These are phyloP conservation scores for Scaptomyza montana DNA, from an alignment of 1,140 invertebrate genomes.

Conservation along the genomic window DNA sequence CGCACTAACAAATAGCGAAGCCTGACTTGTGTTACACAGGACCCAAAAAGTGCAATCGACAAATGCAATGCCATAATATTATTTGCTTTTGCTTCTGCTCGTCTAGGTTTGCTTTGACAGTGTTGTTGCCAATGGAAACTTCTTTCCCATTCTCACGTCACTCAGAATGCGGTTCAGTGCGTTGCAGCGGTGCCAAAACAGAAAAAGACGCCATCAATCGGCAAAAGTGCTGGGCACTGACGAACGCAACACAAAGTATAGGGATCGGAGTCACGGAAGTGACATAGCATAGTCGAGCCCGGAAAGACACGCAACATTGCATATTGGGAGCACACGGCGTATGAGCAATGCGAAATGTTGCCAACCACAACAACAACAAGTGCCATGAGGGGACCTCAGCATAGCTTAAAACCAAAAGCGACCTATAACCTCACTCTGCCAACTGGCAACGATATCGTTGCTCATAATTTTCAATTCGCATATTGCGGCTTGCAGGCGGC, in stretches of 20 bases:
- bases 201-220: constrained; percentile 71
- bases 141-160: constrained; percentile 58
- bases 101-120: constrained; percentile 58
- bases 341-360: constrained; percentile 71
- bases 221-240: constrained; percentile 54
- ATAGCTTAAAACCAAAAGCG: not conserved
- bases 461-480: constrained; percentile 75
- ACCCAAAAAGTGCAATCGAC: constrained; percentile 35
- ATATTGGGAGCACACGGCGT: constrained; percentile 75
- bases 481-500: constrained; percentile 57
- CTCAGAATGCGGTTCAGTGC: constrained; percentile 36
- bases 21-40: not conserved
- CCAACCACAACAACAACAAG: constrained; percentile 25
- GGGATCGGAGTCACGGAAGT: constrained; percentile 29
- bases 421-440: constrained; percentile 16
- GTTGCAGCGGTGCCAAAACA: constrained; percentile 37
- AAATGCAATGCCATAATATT: constrained; percentile 51
- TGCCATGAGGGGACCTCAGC: not conserved
- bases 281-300: constrained; percentile 41
- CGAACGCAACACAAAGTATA: constrained; percentile 13
- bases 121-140: constrained; percentile 66
- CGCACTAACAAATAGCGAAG: constrained; percentile 35
- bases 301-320: constrained; percentile 78
- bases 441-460: constrained; percentile 56
- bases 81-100: not conserved